Evolutionary conservation across 1,140 invertebrate genomes (phyloP).

Genomic region (Nylanderia fulva): DNA sequence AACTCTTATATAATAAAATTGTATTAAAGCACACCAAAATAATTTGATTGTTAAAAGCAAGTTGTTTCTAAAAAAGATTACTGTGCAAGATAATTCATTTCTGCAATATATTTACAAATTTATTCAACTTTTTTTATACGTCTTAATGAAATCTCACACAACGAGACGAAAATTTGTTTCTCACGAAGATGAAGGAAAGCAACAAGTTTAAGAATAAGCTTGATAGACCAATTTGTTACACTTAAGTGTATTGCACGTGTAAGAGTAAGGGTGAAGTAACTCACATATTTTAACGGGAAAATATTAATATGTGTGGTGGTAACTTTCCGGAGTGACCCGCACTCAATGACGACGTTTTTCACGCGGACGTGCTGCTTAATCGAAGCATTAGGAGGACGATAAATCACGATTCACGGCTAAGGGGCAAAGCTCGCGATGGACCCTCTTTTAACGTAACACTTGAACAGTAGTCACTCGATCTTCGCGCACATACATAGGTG

Average conservation of each 20-base stretch:
- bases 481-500: neutral
- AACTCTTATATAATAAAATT: neutral
- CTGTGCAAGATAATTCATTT: neutral
- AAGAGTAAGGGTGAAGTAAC: neutral
- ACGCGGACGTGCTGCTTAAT: conserved; percentile 69
- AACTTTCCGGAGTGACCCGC: neutral
- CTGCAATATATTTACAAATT: neutral
- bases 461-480: conserved; percentile 16
- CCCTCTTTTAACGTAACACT: conserved; percentile 46
- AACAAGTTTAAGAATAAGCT: neutral
- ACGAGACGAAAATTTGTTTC: neutral
- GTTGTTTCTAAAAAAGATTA: neutral
- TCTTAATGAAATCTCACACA: neutral
- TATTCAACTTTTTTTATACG: neutral
- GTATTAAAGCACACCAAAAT: neutral
- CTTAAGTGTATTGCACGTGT: neutral
- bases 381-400: conserved; percentile 79
- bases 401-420: conserved; percentile 74
- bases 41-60: neutral
- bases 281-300: neutral
- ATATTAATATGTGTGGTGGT: conserved; percentile 1
- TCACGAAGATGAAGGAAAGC: neutral
- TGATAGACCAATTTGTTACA: neutral
- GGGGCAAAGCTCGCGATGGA: conserved; percentile 14
- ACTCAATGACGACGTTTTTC: conserved; percentile 48